Conservation (phyloP, 2,888 invertebrate species). For the Drosophila paranaensis region DNA sequence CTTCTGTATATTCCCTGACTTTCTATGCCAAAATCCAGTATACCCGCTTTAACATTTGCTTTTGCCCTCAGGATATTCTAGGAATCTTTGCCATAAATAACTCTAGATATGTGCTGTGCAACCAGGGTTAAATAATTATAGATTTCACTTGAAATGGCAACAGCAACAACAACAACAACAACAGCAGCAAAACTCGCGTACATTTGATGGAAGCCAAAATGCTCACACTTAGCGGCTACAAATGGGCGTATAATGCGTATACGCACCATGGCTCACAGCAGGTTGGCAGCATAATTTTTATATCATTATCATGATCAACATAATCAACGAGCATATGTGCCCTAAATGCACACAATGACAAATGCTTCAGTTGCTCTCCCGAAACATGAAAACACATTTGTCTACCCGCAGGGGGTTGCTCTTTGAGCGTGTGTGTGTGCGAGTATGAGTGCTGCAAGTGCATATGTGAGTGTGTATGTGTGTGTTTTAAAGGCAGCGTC, state of each 20-base stretch:
- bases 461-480: conserved; percentile 1
- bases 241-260: conserved; percentile 56
- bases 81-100: conserved; percentile 4
- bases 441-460: conserved; percentile 12
- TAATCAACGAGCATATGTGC: conserved; percentile 27
- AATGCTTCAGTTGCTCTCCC: conserved; percentile 57
- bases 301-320: conserved; percentile 32
- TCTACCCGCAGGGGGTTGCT: conserved; percentile 47
- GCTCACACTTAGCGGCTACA: conserved; percentile 31
- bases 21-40: neutral
- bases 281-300: conserved; percentile 33
- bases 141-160: conserved; percentile 14
- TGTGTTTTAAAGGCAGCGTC: conserved; percentile 35
- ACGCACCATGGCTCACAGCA: conserved; percentile 53
- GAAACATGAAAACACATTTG: conserved; percentile 60
- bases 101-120: neutral
- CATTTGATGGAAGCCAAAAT: conserved; percentile 37
- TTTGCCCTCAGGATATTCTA: neutral
- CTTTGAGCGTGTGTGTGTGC: neutral
- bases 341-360: conserved; percentile 60
- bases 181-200: conserved; percentile 8
- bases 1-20: neutral
- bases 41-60: neutral
- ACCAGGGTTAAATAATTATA: conserved; percentile 1
- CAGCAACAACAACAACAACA: neutral